A percentile compares a stretch with the other conserved stretches of the same genome.
phyloP scores from a whole-genome alignment of 2,113 vertebrate genomes.

The Centropus bengalensis region DNA sequence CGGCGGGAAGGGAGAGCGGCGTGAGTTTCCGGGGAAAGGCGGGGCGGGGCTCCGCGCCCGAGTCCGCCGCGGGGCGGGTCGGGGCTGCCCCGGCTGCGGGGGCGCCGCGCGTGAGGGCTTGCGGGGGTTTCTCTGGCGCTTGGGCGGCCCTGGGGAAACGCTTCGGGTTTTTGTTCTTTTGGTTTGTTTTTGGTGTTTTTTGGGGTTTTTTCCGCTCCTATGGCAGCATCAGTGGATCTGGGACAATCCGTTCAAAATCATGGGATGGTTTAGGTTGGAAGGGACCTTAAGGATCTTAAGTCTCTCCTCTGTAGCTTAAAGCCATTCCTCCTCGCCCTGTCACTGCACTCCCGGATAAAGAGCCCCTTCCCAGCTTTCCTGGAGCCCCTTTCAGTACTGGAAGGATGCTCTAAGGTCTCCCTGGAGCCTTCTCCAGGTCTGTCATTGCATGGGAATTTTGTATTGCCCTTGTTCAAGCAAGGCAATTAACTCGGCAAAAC shows the following conservation, averaged over 20 bases:
- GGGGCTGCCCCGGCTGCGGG: accelerated
- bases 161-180: no score
- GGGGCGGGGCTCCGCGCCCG: background rate
- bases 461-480: background rate
- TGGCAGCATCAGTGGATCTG: background rate
- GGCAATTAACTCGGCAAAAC: background rate
- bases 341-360: no score
- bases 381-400: no score
- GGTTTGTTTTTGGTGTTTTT: no score
- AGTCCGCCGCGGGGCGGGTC: background rate
- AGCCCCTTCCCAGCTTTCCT: no score
- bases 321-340: no score
- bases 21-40: background rate
- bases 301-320: no score
- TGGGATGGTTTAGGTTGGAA: no score
- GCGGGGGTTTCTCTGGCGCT: background rate
- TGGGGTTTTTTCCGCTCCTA: background rate
- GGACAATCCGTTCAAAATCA: background rate
- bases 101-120: background rate
- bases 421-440: no score
- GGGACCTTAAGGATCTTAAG: no score
- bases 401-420: no score
- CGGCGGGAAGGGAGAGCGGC: background rate
- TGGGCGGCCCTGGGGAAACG: background rate
- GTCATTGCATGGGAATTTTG: background rate